Evolutionary conservation across 2,888 invertebrate species (phyloP), one percentile per base, ranked within the genome.

Genomic region (Willowsia nigromaculata): DNA sequence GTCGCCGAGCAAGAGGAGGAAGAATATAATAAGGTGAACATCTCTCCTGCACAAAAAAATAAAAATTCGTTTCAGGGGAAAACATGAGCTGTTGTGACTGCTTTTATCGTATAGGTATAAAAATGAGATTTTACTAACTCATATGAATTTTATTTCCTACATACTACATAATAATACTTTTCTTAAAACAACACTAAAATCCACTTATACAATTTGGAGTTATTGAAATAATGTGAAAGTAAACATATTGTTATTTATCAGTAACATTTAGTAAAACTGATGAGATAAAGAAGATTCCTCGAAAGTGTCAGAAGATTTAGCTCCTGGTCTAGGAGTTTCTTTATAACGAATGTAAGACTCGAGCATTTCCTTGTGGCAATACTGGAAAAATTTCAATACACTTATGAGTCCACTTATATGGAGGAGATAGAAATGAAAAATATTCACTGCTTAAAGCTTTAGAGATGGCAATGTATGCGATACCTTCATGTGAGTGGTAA

Each of bases 401-500:
- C 33, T 18, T 18, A 30, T 15, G 33, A 62, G 13, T 13, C 62
- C 6, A 5, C 59, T 18, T n/a, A n/a, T n/a, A n/a, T n/a, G 37
- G 5, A 43, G 11, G 43, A 6, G 43, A 6, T 43, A 13, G 13
- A 3, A 43, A 43, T 43, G 43, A 6, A 9, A 37, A 9, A 9
- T 6, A 6, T 37, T 9, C 37, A 37, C 37, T 6, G 37, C 11
- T 40, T 40, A n/a, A n/a, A 50, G 3, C 50, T 11, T 50, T 50
- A 50, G n/a, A 18, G 53, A n/a, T 53, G 6, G 13, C 40, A 68
- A 37, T n/a, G n/a, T n/a, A n/a, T n/a, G n/a, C n/a, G 22, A 25
- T 82, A 82, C 83, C 83, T 83, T 83, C 18, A 83, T 62, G 62
- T 83, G 83, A 11, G 68, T 83, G 4, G 68, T 68, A 53, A 83